Conservation (phyloP, 2,888 invertebrate species). For the Azorinus chamasolen region DNA sequence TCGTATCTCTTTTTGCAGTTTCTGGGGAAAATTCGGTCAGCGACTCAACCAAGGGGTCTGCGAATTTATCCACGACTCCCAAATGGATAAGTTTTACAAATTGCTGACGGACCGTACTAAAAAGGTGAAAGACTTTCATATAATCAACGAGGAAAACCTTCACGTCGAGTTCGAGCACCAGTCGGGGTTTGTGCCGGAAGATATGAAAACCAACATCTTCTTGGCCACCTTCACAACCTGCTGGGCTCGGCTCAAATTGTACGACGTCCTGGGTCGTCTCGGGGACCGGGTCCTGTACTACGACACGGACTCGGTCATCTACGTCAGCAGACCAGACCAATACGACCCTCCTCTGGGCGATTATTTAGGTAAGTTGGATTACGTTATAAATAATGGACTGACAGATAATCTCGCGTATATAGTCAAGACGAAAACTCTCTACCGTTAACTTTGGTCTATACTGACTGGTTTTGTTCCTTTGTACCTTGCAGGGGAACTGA, state of each 20-base stretch:
- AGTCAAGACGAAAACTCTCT: not conserved
- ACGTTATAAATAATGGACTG: not conserved
- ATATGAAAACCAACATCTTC: slow-evolving; percentile 33
- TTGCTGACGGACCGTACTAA: slow-evolving; percentile 14
- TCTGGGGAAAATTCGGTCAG: slow-evolving; percentile 68
- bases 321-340: slow-evolving; percentile 17
- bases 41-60: slow-evolving; percentile 12
- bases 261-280: slow-evolving; percentile 3
- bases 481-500: slow-evolving; percentile 52
- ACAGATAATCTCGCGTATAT: not conserved
- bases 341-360: slow-evolving; percentile 29
- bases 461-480: not conserved
- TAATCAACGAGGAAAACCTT: slow-evolving; percentile 23
- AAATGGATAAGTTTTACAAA: slow-evolving; percentile 23
- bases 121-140: slow-evolving; percentile 24
- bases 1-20: not conserved
- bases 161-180: slow-evolving; percentile 22
- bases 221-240: slow-evolving; percentile 46
- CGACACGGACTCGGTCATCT: slow-evolving; percentile 45
- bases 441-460: not conserved
- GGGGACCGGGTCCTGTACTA: slow-evolving; percentile 31
- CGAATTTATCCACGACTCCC: slow-evolving; percentile 6
- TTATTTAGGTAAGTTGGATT: slow-evolving; percentile 11
- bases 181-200: slow-evolving; percentile 17
- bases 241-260: slow-evolving; percentile 40